Evolutionary conservation across 2,888 invertebrate species (phyloP).

Genomic region (Nomada fucata): DNA sequence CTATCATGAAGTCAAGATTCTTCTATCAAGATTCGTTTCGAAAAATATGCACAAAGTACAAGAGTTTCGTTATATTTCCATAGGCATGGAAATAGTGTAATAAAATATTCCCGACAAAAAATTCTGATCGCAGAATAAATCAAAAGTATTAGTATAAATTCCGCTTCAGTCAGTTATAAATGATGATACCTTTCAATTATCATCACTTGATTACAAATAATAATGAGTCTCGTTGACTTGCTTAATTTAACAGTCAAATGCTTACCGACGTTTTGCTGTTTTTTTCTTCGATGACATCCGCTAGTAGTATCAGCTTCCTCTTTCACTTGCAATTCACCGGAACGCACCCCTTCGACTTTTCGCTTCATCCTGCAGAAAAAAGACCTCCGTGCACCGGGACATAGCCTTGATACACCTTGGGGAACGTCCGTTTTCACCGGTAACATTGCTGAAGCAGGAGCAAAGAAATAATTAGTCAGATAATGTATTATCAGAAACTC

Average conservation of each 20-base stretch:
- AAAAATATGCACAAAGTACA: too few relatives aligned
- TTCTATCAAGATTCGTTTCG: too few relatives aligned
- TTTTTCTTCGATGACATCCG: constrained; percentile 89
- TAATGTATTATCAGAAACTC: neutral
- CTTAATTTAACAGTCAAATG: neutral
- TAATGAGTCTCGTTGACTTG: constrained; percentile 1
- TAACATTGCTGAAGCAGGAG: constrained; percentile 89
- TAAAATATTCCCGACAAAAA: too few relatives aligned
- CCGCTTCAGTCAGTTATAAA: too few relatives aligned
- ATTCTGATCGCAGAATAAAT: too few relatives aligned
- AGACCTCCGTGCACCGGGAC: constrained; percentile 95
- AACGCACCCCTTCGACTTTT: constrained; percentile 84
- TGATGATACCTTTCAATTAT: too few relatives aligned
- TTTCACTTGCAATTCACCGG: constrained; percentile 86
- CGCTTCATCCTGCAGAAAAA: constrained; percentile 98
- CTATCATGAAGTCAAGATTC: too few relatives aligned
- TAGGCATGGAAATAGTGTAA: too few relatives aligned
- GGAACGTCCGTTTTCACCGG: constrained; percentile 95
- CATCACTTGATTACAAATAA: neutral
- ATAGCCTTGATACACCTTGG: constrained; percentile 90
- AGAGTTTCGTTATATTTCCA: too few relatives aligned
- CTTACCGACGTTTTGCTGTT: constrained; percentile 86
- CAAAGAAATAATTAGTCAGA: neutral
- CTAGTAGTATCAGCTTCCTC: constrained; percentile 89
- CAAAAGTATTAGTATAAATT: too few relatives aligned